Evolutionary conservation across 2,888 invertebrate genomes (phyloP).

Genomic region (Villa cingulata): DNA sequence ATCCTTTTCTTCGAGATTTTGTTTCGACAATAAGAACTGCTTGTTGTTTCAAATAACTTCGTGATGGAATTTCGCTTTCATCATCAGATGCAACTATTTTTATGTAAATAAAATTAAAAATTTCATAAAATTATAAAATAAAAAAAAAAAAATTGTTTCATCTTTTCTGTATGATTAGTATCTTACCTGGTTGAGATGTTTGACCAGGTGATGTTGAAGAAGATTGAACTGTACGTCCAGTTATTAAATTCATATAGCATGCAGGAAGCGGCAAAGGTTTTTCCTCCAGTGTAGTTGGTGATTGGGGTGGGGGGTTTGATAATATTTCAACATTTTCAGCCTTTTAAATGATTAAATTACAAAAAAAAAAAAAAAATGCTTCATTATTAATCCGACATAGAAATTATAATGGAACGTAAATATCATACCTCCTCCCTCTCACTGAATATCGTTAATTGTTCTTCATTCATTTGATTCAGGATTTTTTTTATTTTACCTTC

Average conservation of each 20-base stretch:
- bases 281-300: conserved; percentile 21
- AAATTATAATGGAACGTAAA: no score
- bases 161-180: no score
- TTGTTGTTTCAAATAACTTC: conserved; percentile 65
- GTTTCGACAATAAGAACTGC: conserved; percentile 73
- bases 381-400: no score
- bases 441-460: no score
- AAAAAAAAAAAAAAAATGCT: no score
- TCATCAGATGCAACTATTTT: conserved; percentile 50
- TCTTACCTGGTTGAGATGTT: conserved; percentile 30
- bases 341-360: no score
- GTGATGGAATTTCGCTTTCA: conserved; percentile 71
- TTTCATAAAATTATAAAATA: neutral
- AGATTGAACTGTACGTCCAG: conserved; percentile 31
- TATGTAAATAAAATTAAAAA: neutral
- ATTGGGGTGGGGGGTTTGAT: no score
- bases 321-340: no score
- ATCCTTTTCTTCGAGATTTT: conserved; percentile 63
- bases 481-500: conserved; percentile 26
- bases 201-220: conserved; percentile 34
- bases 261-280: conserved; percentile 33
- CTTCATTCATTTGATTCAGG: no score
- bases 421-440: no score
- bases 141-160: no score
- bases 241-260: conserved; percentile 33